Conservation (phyloP, 2,797 vertebrate species). For the Clamator glandarius region DNA sequence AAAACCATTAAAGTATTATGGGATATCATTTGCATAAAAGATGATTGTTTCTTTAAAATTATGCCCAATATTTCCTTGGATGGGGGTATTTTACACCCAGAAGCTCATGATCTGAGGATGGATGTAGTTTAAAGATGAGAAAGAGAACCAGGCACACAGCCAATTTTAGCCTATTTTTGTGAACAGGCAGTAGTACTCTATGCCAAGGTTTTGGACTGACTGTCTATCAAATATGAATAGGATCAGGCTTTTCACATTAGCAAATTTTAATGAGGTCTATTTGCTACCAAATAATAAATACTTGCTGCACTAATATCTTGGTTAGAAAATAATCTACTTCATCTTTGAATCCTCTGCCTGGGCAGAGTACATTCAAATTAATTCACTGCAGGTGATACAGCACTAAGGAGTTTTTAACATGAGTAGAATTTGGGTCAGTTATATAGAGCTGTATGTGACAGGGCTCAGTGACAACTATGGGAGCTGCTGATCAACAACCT, state of each 20-base stretch:
- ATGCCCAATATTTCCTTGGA: neutral
- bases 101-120: neutral
- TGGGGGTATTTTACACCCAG: neutral
- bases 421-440: neutral
- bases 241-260: neutral
- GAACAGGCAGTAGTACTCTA: neutral
- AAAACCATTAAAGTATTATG: neutral
- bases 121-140: neutral
- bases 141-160: neutral
- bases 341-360: neutral
- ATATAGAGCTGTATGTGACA: neutral
- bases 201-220: conserved; percentile 2
- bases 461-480: neutral
- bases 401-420: neutral
- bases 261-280: neutral
- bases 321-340: neutral
- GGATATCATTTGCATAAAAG: neutral
- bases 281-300: neutral
- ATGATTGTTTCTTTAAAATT: neutral
- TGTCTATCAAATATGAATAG: conserved; percentile 5
- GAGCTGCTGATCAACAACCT: neutral
- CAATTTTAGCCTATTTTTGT: conserved; percentile 20
- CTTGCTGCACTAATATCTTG: neutral
- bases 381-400: neutral
- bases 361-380: neutral